These are phyloP conservation scores for Eupeodes latifasciatus DNA, from an alignment of 2,888 invertebrate species.

Conservation along the genomic window DNA sequence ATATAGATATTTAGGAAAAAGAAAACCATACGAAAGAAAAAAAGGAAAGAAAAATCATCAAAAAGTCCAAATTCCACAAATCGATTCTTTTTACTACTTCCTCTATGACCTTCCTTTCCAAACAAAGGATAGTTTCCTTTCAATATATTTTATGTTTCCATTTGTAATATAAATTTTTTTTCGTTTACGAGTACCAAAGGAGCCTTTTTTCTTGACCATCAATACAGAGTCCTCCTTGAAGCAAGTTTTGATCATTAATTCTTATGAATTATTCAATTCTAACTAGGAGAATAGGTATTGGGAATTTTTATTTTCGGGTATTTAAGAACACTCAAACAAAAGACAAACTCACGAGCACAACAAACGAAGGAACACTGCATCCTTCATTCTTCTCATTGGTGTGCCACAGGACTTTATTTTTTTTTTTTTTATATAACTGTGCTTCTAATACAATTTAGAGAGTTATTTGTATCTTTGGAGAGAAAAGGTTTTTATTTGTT, in stretches of 20 bases:
- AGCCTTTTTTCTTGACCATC: background rate
- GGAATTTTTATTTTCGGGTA: background rate
- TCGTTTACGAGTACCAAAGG: background rate
- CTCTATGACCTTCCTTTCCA: background rate
- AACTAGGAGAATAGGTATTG: background rate
- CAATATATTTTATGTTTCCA: background rate
- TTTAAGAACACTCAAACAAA: background rate
- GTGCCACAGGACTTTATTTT: background rate
- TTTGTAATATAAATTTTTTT: background rate
- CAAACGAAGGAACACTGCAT: background rate
- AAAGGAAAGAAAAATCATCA: too few relatives aligned
- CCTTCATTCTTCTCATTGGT: background rate
- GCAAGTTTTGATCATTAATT: slow-evolving; percentile 9
- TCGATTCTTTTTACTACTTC: background rate
- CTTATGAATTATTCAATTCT: slow-evolving; percentile 23
- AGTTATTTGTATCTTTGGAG: slow-evolving; percentile 5
- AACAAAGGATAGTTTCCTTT: background rate
- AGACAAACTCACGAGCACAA: too few relatives aligned
- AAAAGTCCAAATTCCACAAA: too few relatives aligned
- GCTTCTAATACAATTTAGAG: slow-evolving; percentile 4
- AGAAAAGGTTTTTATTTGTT: slow-evolving; percentile 6
- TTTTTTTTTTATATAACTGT: background rate
- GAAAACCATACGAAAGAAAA: too few relatives aligned
- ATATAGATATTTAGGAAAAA: too few relatives aligned
- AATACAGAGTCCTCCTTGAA: background rate